Conservation (phyloP, 1,140 invertebrate genomes). For the Neuroterus valhalla region DNA sequence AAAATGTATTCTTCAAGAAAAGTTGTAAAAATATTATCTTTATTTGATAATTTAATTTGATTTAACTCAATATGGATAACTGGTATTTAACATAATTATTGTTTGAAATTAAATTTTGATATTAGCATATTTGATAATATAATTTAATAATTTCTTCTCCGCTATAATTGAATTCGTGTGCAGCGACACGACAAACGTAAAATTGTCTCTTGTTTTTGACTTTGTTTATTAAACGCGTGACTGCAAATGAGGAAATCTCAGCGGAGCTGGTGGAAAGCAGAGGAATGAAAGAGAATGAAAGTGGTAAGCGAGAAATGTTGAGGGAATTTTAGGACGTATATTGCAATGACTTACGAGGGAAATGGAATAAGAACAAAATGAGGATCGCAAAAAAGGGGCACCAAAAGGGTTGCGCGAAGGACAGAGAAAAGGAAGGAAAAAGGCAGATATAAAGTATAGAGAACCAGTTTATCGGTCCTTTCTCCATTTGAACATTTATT, state of each 20-base stretch:
- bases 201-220: constrained; percentile 11
- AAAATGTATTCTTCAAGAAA: not conserved
- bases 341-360: constrained; percentile 18
- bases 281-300: constrained; percentile 8
- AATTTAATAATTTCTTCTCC: not conserved
- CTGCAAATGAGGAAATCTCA: constrained; percentile 14
- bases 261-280: constrained; percentile 8
- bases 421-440: constrained; percentile 2
- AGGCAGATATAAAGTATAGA: constrained; percentile 23
- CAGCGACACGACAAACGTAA: not conserved
- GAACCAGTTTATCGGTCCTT: constrained; percentile 42
- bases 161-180: not conserved
- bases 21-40: not conserved
- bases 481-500: constrained; percentile 47
- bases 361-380: constrained; percentile 27
- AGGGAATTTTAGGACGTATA: constrained; percentile 19
- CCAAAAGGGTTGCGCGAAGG: constrained; percentile 15
- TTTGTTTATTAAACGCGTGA: constrained; percentile 16
- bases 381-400: constrained; percentile 5
- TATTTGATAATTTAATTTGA: not conserved
- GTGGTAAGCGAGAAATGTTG: constrained; percentile 14
- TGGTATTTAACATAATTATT: not conserved
- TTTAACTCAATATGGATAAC: not conserved
- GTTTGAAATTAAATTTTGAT: not conserved
- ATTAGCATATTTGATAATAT: not conserved